Evolutionary conservation across 2,113 vertebrate species (phyloP).

Genomic region (Thalassoma bifasciatum): DNA sequence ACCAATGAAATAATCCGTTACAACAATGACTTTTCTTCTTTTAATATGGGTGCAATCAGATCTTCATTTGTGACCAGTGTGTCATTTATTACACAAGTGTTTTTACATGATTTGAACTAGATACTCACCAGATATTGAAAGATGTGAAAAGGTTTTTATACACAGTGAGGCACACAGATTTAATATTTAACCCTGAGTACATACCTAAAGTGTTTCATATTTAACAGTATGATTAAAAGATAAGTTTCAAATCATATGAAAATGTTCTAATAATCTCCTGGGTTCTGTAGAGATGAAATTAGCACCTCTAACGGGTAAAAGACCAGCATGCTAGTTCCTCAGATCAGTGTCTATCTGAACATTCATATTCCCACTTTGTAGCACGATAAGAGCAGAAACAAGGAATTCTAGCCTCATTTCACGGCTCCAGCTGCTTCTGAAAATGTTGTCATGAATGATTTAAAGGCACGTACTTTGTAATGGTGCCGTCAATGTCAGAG

Average conservation of each 20-base stretch:
- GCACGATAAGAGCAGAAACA: background rate
- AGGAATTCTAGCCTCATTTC: background rate
- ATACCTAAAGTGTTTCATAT: too few species aligned
- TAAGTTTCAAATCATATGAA: too few species aligned
- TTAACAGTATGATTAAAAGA: too few species aligned
- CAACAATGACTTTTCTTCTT: background rate
- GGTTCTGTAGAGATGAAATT: background rate
- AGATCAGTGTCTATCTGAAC: background rate
- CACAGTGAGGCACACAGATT: too few species aligned
- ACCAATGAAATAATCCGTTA: background rate
- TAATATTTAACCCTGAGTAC: too few species aligned
- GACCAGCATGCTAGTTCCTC: background rate
- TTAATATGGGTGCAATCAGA: too few species aligned
- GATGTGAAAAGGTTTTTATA: too few species aligned
- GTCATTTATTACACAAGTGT: background rate
- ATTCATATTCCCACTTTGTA: background rate
- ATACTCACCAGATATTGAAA: too few species aligned
- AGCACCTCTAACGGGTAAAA: background rate
- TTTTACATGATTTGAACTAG: background rate
- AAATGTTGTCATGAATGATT: background rate
- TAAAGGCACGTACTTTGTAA: conserved; percentile 89
- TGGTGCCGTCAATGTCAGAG: conserved; percentile 98
- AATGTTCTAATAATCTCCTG: too few species aligned
- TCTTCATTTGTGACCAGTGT: too few species aligned
- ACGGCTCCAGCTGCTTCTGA: background rate